phyloP scores from a whole-genome alignment of 1,140 invertebrate species.

The Tenebrio molitor region DNA sequence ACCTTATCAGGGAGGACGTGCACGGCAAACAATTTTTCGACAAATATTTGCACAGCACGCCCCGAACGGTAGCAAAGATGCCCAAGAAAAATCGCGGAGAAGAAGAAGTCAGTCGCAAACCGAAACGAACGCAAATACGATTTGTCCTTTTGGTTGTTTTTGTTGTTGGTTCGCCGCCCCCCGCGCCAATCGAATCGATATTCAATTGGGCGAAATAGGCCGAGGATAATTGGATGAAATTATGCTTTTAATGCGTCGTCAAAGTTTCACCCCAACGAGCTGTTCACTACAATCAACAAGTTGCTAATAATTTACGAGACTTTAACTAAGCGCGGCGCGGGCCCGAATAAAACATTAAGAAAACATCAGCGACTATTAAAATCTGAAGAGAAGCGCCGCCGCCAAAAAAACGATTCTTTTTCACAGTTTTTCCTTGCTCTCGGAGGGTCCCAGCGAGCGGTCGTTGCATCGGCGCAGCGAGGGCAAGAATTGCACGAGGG shows the following conservation, averaged over 20 bases:
- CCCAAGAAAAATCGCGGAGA: no score
- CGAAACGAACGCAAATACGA: background rate
- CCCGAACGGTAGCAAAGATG: no score
- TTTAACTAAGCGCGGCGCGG: background rate
- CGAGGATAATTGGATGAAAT: conserved; percentile 32
- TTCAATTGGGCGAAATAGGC: conserved; percentile 24
- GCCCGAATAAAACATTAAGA: conserved; percentile 2
- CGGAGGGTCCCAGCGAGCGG: no score
- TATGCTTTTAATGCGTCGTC: conserved; percentile 35
- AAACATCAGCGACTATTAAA: conserved; percentile 11
- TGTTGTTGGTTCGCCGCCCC: background rate
- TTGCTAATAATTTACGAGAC: conserved; percentile 16
- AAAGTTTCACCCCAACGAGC: conserved; percentile 16
- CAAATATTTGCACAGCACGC: no score
- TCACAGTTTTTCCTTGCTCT: no score
- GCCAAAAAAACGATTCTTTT: no score
- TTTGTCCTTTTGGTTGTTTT: background rate
- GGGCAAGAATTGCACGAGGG: no score
- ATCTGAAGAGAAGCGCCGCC: no score
- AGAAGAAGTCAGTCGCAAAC: no score
- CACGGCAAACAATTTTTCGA: no score
- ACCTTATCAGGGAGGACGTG: no score
- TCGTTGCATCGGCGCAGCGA: no score
- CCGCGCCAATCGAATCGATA: conserved; percentile 10
- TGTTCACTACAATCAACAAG: conserved; percentile 26